Base-by-base conservation (phyloP, 2,888 invertebrate species). In the Steinernema carpocapsae region DNA sequence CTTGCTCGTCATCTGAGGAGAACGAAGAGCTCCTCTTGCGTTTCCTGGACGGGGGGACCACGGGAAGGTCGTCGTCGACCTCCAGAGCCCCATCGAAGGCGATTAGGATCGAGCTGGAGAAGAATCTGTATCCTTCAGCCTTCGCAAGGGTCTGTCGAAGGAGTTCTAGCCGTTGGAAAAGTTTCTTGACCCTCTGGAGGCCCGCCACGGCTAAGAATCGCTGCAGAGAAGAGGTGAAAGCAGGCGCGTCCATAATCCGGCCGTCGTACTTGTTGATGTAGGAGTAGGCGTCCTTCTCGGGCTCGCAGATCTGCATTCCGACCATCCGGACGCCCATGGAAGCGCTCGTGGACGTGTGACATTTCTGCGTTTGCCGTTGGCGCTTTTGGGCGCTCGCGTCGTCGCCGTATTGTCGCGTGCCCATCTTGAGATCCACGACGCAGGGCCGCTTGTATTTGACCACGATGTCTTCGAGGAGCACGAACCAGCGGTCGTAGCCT, bases 361-460 rank as follows among this genome's bases (percentile, higher is more conserved):
- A 94, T 89, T 94, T 95, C 76, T 94, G 94, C 89, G 94, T 94
- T 74, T 85, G 83, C n/a, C 82, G 70, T 87, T 91, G 92, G 77
- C 93, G 91, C 89, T 94, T 95, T 89, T 94, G 94, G 0, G 94
- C 94, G 17, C 93, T 91, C 4, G 94, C 94, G 89, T 95, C 94
- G 88, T 95, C 95, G 19, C 93, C 94, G 88, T 95, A 94, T 88
- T 95, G 94, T 76, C 94, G 91, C 72, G 94, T 94, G 77, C 94
- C 94, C 94, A 81, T 79, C 79, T 82, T 76, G 59, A 81, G 71
- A 56, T 82, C 81, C n/a, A 82, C 77, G 3, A 81, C 80, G 89
- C 95, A 95, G 0, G 91, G 91, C 74, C 89, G 88, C 71, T 88
- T 84, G 85, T 89, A 91, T 76, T 88, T 87, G 70, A 88, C 88